Conservation (phyloP, 1,140 invertebrate genomes). For the Choristoneura fumiferana region DNA sequence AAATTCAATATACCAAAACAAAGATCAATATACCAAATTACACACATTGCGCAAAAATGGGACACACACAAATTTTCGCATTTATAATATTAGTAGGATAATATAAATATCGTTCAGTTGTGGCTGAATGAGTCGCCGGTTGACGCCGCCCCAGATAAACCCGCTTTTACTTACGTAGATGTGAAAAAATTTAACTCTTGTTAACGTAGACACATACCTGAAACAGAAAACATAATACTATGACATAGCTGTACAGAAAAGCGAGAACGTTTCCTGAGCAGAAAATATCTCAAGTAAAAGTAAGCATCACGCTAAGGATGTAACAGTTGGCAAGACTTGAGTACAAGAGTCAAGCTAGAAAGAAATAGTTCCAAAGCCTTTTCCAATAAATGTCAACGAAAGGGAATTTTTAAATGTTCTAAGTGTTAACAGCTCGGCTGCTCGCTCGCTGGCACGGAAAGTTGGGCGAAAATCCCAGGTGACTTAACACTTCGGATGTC, state of each 20-base stretch:
- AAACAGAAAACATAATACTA: slow-evolving; percentile 19
- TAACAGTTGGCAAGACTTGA: not conserved
- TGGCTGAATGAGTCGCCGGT: too few species aligned
- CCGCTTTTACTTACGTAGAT: too few species aligned
- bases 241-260: too few species aligned
- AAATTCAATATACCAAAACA: too few species aligned
- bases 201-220: slow-evolving; percentile 18
- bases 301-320: not conserved
- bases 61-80: too few species aligned
- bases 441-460: slow-evolving; percentile 19
- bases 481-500: slow-evolving; percentile 23
- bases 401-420: slow-evolving; percentile 23
- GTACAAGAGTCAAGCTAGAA: not conserved
- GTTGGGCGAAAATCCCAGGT: slow-evolving; percentile 23
- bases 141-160: too few species aligned
- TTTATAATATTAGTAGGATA: too few species aligned
- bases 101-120: too few species aligned
- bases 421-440: slow-evolving; percentile 23
- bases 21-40: too few species aligned
- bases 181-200: too few species aligned
- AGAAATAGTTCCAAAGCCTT: slow-evolving; percentile 17
- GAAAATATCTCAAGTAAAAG: not conserved
- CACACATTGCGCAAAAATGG: too few species aligned
- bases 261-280: too few species aligned
- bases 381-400: slow-evolving; percentile 25